These are phyloP conservation scores for Indicator maculatus DNA, from an alignment of 2,113 vertebrate species.

Conservation along the genomic window DNA sequence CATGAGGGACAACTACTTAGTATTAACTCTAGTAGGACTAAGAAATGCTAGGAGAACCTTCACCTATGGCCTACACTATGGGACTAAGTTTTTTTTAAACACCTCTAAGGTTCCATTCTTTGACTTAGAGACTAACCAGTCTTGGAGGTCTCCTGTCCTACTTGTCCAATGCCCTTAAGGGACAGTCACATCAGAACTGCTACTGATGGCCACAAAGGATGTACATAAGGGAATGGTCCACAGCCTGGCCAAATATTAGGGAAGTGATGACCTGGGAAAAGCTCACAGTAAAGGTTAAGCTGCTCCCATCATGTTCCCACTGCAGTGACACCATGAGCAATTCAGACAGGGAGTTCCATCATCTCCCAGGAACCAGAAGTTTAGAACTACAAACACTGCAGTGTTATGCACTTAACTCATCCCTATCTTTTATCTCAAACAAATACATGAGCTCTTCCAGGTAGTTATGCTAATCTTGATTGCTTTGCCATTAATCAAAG, in stretches of 20 bases:
- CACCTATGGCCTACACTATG: neutral
- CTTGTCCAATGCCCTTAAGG: neutral
- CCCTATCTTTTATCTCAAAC: neutral
- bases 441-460: neutral
- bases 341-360: neutral
- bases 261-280: neutral
- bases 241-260: neutral
- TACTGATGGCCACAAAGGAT: neutral
- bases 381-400: neutral
- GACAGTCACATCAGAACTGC: neutral
- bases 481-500: slow-evolving; percentile 52
- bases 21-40: neutral
- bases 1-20: neutral
- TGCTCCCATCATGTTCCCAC: neutral
- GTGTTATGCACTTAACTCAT: neutral
- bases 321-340: neutral
- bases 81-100: neutral
- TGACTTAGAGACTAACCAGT: neutral
- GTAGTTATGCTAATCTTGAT: neutral
- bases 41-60: neutral
- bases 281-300: neutral
- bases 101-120: neutral
- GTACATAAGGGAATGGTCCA: accelerated
- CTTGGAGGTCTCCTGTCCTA: neutral
- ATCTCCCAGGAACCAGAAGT: neutral